Evolutionary conservation across 1,140 invertebrate genomes (phyloP).

Genomic region (Ceratoteleas bidentatus): DNA sequence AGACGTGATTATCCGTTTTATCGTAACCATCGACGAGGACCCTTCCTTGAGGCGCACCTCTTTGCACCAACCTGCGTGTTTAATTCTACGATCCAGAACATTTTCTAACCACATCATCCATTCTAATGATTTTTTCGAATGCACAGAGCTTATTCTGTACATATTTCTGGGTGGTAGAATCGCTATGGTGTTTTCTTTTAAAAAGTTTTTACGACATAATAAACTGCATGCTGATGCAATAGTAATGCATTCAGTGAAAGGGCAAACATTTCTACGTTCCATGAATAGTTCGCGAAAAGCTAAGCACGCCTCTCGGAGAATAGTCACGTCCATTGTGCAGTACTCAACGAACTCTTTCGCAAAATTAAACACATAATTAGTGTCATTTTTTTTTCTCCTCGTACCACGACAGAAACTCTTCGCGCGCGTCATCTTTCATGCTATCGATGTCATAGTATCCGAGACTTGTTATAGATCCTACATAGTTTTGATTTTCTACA

Average conservation of each 20-base stretch:
- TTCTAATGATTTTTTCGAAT: constrained; percentile 1
- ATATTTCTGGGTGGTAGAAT: too few species aligned
- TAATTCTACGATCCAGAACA: not conserved
- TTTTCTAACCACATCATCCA: too few species aligned
- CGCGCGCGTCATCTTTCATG: not conserved
- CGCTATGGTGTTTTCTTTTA: too few species aligned
- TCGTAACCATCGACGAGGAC: not conserved
- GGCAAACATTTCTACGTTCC: not conserved
- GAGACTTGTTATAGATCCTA: not conserved
- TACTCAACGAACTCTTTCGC: not conserved
- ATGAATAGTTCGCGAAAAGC: not conserved
- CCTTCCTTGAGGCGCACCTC: not conserved
- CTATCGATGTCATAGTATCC: not conserved
- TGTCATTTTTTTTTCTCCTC: not conserved
- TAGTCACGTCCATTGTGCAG: not conserved
- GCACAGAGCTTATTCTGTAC: not conserved
- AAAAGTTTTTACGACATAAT: constrained; percentile 10
- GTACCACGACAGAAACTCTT: not conserved
- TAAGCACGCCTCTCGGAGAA: too few species aligned
- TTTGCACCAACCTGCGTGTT: not conserved
- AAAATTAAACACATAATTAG: not conserved
- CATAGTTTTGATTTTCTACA: not conserved
- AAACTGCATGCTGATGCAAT: constrained; percentile 3
- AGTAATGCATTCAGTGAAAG: not conserved
- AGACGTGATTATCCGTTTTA: not conserved